Evolutionary conservation across 1,140 invertebrate species (phyloP).

Genomic region (Gerris buenoi): DNA sequence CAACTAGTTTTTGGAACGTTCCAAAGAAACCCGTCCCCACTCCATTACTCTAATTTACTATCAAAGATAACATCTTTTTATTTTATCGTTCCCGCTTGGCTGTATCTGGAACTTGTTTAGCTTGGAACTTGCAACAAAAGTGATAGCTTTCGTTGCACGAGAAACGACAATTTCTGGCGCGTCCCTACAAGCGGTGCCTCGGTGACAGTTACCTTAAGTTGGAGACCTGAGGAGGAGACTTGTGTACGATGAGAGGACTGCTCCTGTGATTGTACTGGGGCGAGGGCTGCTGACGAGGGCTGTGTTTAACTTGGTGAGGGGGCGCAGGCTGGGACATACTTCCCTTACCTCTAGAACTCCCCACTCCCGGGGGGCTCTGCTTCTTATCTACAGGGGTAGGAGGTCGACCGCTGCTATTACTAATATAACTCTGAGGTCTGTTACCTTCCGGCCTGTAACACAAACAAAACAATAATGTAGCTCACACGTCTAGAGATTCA

Average conservation of each 20-base stretch:
- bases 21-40: too few species aligned
- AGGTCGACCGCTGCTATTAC: constrained; percentile 6
- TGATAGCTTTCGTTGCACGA: too few species aligned
- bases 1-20: too few species aligned
- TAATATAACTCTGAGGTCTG: constrained; percentile 25
- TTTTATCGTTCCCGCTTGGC: too few species aligned
- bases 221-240: constrained; percentile 30
- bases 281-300: constrained; percentile 28
- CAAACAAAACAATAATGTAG: too few species aligned
- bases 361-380: constrained; percentile 14
- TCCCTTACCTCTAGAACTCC: constrained; percentile 2
- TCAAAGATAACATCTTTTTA: too few species aligned
- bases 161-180: background rate
- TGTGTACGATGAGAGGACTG: constrained; percentile 31
- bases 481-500: too few species aligned
- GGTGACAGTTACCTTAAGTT: constrained; percentile 15
- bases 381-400: constrained; percentile 19
- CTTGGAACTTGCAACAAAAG: too few species aligned
- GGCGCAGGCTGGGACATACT: constrained; percentile 30
- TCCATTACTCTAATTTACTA: too few species aligned
- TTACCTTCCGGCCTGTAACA: constrained; percentile 31
- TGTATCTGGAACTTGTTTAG: too few species aligned
- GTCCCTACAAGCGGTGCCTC: background rate
- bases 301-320: constrained; percentile 30
- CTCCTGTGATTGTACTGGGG: constrained; percentile 34